Conservation (phyloP, 2,797 vertebrate species). For the Thamnophis elegans region DNA sequence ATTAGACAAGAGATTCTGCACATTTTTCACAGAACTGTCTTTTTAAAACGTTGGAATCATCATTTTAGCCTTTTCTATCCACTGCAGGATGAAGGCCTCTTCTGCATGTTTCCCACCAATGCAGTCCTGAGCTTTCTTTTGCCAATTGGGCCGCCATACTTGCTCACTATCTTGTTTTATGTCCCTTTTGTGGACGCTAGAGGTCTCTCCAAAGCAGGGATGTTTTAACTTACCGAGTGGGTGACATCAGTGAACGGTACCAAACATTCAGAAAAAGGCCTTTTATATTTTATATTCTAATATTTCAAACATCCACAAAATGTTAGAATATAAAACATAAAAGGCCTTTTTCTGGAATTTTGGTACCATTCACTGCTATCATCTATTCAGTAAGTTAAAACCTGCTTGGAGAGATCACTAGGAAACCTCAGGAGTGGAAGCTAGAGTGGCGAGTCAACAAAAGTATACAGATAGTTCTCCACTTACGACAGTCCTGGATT, state of each 20-base stretch:
- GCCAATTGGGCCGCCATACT: no score
- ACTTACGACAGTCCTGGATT: no score
- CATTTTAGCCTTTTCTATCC: no score
- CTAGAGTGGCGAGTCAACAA: neutral
- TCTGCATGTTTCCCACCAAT: no score
- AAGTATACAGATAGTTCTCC: neutral
- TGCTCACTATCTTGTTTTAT: no score
- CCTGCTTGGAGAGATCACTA: no score
- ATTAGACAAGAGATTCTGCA: neutral
- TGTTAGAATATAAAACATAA: no score
- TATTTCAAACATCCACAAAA: no score
- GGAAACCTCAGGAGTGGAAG: neutral
- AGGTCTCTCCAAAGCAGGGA: neutral
- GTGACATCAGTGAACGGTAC: neutral
- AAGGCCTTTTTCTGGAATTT: neutral
- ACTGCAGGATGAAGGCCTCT: no score
- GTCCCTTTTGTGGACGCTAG: no score
- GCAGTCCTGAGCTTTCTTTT: no score
- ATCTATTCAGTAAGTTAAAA: neutral
- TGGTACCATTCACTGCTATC: neutral
- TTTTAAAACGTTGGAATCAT: neutral
- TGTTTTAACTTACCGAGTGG: neutral
- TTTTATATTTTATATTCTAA: no score
- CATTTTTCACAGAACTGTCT: neutral
- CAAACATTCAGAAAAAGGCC: neutral